Percentiles rank a stretch among this genome's conserved stretches.
These are phyloP conservation scores for Zootoca vivipara DNA, from an alignment of 2,113 vertebrate genomes.

Conservation along the genomic window DNA sequence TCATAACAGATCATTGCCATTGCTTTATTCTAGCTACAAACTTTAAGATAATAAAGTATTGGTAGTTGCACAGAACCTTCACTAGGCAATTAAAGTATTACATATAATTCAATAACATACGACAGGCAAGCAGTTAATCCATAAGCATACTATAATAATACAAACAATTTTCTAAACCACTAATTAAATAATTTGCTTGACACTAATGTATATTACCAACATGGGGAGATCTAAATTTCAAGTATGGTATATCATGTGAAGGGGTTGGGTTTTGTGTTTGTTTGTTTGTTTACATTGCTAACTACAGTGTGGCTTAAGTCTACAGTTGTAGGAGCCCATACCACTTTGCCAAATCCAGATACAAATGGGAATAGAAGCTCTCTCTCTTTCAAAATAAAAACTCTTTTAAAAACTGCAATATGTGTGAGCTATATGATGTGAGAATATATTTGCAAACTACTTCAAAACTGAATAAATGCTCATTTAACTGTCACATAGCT, in stretches of 20 bases:
- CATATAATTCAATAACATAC: conserved; percentile 50
- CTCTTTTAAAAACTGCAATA: background rate
- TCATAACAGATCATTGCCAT: background rate
- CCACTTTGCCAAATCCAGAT: background rate
- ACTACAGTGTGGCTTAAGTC: background rate
- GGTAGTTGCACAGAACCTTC: conserved; percentile 55
- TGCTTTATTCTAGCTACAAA: background rate
- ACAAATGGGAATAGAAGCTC: background rate
- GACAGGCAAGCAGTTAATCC: conserved; percentile 34
- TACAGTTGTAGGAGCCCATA: background rate
- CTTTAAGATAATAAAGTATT: conserved; percentile 31
- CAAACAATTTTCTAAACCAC: conserved; percentile 4
- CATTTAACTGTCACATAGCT: conserved; percentile 33
- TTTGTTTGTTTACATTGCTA: background rate
- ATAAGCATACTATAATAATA: conserved; percentile 36
- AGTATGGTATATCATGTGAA: background rate
- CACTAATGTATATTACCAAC: background rate
- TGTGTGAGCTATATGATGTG: conserved; percentile 21
- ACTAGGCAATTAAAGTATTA: conserved; percentile 54
- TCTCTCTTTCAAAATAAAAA: background rate
- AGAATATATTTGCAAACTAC: conserved; percentile 33
- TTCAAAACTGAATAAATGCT: conserved; percentile 30
- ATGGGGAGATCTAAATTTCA: background rate
- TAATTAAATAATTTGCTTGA: background rate
- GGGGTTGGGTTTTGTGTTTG: no score